These are phyloP conservation scores for Myotis findleyi DNA, from an alignment of 2,797 vertebrate genomes.

Conservation along the genomic window DNA sequence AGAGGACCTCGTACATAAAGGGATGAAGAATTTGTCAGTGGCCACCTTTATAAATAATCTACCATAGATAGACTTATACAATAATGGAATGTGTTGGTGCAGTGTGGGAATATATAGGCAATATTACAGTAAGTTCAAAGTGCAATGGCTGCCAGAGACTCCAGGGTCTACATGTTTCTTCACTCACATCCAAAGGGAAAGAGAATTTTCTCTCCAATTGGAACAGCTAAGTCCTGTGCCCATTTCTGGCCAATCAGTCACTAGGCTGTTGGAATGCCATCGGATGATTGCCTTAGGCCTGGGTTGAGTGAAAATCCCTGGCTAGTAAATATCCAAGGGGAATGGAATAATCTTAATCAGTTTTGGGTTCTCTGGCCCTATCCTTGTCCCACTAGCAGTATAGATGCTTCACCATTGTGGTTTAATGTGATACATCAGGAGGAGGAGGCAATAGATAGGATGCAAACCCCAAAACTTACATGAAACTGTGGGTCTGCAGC, in stretches of 20 bases:
- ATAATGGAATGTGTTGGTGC: neutral
- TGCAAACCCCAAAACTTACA: neutral
- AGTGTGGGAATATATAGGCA: neutral
- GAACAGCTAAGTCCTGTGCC: neutral
- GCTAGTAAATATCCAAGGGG: rapidly evolving
- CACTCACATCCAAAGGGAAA: neutral
- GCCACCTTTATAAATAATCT: neutral
- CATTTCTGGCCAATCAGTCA: neutral
- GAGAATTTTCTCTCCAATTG: neutral
- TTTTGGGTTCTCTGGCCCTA: too few relatives aligned
- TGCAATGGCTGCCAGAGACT: too few relatives aligned
- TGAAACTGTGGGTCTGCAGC: neutral
- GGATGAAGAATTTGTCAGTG: neutral
- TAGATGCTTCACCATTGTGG: neutral
- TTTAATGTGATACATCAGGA: neutral
- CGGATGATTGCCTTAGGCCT: neutral
- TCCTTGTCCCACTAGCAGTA: neutral
- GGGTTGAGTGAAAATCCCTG: neutral
- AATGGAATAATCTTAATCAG: neutral
- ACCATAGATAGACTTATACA: too few relatives aligned
- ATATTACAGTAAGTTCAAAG: rapidly evolving
- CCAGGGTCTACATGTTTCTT: neutral
- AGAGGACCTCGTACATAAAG: neutral
- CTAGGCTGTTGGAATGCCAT: rapidly evolving
- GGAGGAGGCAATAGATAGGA: too few relatives aligned